Base-by-base conservation (phyloP, 2,113 vertebrate species). In the Cavia aperea region DNA sequence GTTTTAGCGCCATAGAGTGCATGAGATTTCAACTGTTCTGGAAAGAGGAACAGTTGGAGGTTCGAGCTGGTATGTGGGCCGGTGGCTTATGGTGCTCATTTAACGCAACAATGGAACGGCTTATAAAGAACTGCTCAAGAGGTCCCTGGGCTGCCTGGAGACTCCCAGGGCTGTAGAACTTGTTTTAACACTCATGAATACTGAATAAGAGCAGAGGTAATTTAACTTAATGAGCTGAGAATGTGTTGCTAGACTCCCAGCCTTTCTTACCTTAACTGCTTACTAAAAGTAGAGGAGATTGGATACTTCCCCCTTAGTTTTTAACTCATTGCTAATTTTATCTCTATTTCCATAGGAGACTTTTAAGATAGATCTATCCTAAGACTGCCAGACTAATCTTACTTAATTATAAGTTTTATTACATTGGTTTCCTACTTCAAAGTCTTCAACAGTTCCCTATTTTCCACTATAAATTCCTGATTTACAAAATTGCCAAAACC, bases 211-310 rank as follows among this genome's bases (percentile, higher is more conserved):
- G 91, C 89, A 84, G 94, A 93, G 72, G 91, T 83, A 89, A 96
- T 96, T 97, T 95, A 95, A 92, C 81, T 95, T 93, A 95, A 96
- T 96, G 94, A 96, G 56, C 94, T 85, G 84, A 94, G 87, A 70
- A 95, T 21, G 70, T 86, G 56, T 89, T 81, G 9, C 23, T 62
- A 93, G 88, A 66, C 68, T 90, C 81, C 39, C 60, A 95, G 83
- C 11, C 75, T 84, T 4, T 49, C 18, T 89, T 95, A 79, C 79
- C 65, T 89, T 94, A 91, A 95, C 68, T 58, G 89, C 93, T 89
- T 94, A 8, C 39, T 81, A 65, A 95, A 95, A 86, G 88, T 65
- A 62, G 60, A 93, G 81, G 70, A 70, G 68, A 87, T 65, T 49
- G 51, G 43, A 56, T 81, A 60, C 54, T 39, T 68, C 23, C 60